Evolutionary conservation across 1,140 invertebrate genomes (phyloP), one percentile per base, ranked within the genome.

Genomic region (Pantala flavescens): DNA sequence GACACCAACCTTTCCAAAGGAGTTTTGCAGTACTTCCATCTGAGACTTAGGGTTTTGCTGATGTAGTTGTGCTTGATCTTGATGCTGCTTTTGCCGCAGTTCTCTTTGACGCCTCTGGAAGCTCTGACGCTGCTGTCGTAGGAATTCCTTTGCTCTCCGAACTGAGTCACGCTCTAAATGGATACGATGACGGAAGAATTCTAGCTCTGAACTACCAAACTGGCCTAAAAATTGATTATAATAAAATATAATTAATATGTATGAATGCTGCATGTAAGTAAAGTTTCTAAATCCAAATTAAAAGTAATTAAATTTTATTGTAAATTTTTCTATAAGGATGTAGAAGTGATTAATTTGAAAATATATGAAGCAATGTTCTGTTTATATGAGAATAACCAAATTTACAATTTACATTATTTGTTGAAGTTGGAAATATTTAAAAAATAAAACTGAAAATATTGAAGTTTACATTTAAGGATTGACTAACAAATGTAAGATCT

Each of bases 101-200:
- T 88, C 87, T 71, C 86, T 87, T 74, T 89, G 84, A 19, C 88
- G 83, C 12, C 86, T 83, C 74, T 87, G 86, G 76, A 88, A 86
- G 75, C 82, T 80, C 76, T 81, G 83, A 78, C 84, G 84, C 78
- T 88, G 87, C 76, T 83, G 84, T 24, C 87, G 84, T 63, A 93
- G 79, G 73, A 88, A 90, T 75, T 91, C 90, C 76, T 90, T 87
- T 24, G 91, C 90, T 2, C 90, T 84, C 71, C 90, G 86, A 77
- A 92, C 90, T 0, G 90, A 90, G 78, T 92, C 91, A 10, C 91
- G 83, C 79, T 93, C 91, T 23, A 92, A 84, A 74, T 92, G 87
- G 21, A 92, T 91, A 70, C 91, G 86, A 79, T 93, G 91, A 70
- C 90, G 85, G 77, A 93, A 91, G 82, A 93, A 93, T 79, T 92